Conservation (phyloP, 2,113 vertebrate species). For the Oreotrochilus melanogaster region DNA sequence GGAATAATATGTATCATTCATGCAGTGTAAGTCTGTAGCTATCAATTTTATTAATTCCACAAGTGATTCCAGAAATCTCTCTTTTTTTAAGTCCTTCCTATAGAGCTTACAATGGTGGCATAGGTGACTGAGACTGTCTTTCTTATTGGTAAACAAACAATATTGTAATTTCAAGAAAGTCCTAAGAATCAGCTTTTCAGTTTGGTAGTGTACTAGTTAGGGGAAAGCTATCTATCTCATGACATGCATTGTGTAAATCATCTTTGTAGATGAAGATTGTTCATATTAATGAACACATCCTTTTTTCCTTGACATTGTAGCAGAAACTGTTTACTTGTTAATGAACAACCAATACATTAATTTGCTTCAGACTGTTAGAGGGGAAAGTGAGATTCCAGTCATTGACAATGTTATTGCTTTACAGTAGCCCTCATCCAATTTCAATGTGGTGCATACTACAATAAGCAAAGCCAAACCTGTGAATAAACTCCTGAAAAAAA, state of each 20-base stretch:
- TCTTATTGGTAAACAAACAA: constrained; percentile 70
- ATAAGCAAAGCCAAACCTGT: constrained; percentile 81
- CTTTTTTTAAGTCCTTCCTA: constrained; percentile 65
- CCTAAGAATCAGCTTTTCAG: constrained; percentile 70
- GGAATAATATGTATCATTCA: constrained; percentile 74
- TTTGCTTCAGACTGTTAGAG: constrained; percentile 81
- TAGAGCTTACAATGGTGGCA: constrained; percentile 71
- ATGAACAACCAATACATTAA: constrained; percentile 78
- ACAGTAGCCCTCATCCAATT: constrained; percentile 80
- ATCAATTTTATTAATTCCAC: constrained; percentile 69
- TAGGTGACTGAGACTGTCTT: constrained; percentile 76
- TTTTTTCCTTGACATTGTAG: constrained; percentile 76
- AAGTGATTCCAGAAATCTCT: constrained; percentile 67
- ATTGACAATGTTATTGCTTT: constrained; percentile 76
- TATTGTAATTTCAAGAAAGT: constrained; percentile 73
- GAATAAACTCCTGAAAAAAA: constrained; percentile 86
- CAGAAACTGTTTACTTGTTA: constrained; percentile 75
- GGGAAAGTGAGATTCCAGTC: constrained; percentile 77
- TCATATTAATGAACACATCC: constrained; percentile 73
- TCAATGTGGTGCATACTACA: constrained; percentile 84
- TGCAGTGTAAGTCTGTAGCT: constrained; percentile 76
- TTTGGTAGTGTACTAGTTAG: constrained; percentile 79
- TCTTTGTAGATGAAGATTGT: constrained; percentile 73
- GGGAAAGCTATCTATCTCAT: constrained; percentile 68
- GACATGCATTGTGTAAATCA: constrained; percentile 79